phyloP scores from a whole-genome alignment of 1,140 invertebrate genomes.

The Holcopasites calliopsidis region DNA sequence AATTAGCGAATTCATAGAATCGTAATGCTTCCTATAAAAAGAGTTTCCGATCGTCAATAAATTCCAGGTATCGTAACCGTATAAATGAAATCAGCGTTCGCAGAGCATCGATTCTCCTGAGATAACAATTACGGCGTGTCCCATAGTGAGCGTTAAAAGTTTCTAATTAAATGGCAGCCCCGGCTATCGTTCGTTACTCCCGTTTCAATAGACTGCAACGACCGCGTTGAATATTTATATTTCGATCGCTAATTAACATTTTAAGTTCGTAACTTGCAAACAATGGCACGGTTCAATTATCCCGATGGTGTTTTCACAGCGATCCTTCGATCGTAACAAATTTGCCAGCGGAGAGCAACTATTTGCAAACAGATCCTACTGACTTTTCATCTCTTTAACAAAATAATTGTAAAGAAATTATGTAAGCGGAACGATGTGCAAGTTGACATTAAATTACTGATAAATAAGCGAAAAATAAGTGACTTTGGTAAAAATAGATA shows the following conservation, averaged over 20 bases:
- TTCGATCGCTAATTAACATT: slow-evolving; percentile 13
- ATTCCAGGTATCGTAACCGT: not conserved
- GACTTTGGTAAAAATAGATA: too few relatives aligned
- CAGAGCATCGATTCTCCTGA: slow-evolving; percentile 10
- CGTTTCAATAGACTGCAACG: slow-evolving; percentile 8
- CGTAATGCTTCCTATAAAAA: too few relatives aligned
- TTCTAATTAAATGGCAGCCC: slow-evolving; percentile 21
- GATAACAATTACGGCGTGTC: slow-evolving; percentile 20
- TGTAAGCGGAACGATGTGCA: too few relatives aligned
- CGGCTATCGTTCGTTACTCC: slow-evolving; percentile 10
- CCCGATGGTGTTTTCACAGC: not conserved
- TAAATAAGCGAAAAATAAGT: too few relatives aligned
- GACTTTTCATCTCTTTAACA: too few relatives aligned
- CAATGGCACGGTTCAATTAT: slow-evolving; percentile 12
- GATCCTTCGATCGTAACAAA: slow-evolving; percentile 2
- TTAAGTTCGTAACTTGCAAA: not conserved
- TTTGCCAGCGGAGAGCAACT: not conserved
- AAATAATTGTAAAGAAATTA: too few relatives aligned
- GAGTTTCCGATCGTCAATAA: not conserved
- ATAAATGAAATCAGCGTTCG: slow-evolving; percentile 1
- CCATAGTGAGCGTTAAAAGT: slow-evolving; percentile 19
- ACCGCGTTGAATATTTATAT: slow-evolving; percentile 22
- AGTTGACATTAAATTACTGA: too few relatives aligned
- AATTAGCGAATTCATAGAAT: not conserved
- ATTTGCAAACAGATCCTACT: not conserved